phyloP scores from a whole-genome alignment of 2,113 vertebrate genomes.

The Syrmaticus mikado region DNA sequence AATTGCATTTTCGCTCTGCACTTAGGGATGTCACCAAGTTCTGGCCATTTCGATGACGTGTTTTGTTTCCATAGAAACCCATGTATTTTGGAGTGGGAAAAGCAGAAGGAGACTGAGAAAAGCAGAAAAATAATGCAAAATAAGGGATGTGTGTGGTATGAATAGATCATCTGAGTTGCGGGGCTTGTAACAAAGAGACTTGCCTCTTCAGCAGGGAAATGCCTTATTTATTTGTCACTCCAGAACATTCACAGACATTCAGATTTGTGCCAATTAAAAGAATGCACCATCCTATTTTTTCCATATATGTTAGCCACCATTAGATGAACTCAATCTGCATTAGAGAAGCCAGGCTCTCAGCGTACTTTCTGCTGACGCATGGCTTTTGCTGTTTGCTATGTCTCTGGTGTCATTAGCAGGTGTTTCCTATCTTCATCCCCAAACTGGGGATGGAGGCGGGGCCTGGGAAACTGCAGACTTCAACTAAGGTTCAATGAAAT shows the following conservation, averaged over 20 bases:
- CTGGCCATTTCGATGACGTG: background rate
- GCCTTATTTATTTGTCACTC: background rate
- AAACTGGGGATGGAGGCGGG: conserved; percentile 34
- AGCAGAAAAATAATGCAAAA: background rate
- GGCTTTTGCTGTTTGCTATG: background rate
- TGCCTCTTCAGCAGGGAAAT: background rate
- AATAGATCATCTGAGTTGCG: rapidly evolving
- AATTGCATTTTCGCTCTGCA: background rate
- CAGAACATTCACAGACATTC: background rate
- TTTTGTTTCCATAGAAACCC: conserved; percentile 60
- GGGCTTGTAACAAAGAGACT: background rate
- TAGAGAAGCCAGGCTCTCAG: background rate
- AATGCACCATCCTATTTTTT: background rate
- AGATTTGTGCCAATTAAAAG: background rate
- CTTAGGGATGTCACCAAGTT: background rate
- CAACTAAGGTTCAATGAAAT: conserved; percentile 29
- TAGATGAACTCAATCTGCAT: background rate
- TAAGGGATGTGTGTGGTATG: background rate
- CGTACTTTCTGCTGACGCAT: background rate
- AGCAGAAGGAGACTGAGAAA: background rate
- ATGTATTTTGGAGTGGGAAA: conserved; percentile 10
- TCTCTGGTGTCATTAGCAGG: conserved; percentile 34
- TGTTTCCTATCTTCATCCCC: conserved; percentile 42
- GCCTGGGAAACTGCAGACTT: conserved; percentile 25
- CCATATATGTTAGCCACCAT: background rate